These are phyloP conservation scores for Sylvilagus floridanus DNA, from an alignment of 2,797 vertebrate species.

Conservation along the genomic window DNA sequence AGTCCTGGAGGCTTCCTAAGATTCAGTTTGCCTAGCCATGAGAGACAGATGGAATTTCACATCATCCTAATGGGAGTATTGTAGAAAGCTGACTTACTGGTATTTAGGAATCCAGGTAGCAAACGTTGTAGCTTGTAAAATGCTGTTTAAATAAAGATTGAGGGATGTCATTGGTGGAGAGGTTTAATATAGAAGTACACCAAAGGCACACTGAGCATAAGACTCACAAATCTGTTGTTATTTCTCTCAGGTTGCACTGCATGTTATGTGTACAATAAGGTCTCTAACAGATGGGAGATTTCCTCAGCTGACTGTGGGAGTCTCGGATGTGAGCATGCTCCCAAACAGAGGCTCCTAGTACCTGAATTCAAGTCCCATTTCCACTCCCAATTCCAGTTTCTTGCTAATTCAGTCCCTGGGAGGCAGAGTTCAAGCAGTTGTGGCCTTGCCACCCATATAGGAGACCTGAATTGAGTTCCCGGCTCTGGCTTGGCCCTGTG, in stretches of 20 bases:
- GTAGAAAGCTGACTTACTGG: neutral
- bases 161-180: neutral
- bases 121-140: neutral
- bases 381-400: no score
- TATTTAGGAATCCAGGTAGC: neutral
- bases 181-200: neutral
- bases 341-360: neutral
- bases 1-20: neutral
- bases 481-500: no score
- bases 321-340: neutral
- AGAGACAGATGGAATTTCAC: neutral
- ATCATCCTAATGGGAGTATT: neutral
- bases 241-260: neutral
- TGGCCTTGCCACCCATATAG: no score
- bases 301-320: neutral
- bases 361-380: no score
- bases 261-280: neutral
- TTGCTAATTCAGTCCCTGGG: no score
- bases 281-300: neutral
- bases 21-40: slow-evolving; percentile 7
- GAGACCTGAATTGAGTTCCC: no score
- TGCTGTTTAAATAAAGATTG: neutral
- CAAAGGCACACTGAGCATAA: neutral
- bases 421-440: no score
- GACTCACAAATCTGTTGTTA: neutral